phyloP scores from a whole-genome alignment of 92 coral and sea anemone species.

The Epizoanthus illoricatus region DNA sequence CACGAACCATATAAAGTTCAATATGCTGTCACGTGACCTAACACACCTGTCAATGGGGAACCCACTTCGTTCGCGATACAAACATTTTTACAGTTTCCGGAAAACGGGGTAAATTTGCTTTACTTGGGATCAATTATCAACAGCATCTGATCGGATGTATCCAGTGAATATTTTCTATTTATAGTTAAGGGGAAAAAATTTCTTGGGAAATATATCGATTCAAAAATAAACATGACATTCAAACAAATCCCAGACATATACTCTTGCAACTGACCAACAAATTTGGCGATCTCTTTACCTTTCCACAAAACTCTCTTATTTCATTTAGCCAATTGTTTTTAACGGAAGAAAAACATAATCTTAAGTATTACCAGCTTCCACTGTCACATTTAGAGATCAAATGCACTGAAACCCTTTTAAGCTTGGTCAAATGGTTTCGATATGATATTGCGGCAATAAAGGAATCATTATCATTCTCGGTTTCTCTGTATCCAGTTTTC shows the following conservation, averaged over 20 bases:
- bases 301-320: background rate
- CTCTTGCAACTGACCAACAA: background rate
- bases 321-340: constrained; percentile 3
- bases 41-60: constrained; percentile 18
- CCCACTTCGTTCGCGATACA: constrained; percentile 12
- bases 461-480: too few relatives aligned
- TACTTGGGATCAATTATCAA: background rate
- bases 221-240: background rate
- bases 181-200: background rate
- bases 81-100: constrained; percentile 28
- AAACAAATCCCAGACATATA: background rate
- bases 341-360: background rate
- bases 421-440: background rate
- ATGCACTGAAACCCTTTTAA: background rate
- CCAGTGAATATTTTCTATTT: background rate
- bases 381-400: background rate
- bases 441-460: background rate
- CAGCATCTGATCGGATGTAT: background rate
- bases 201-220: background rate
- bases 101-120: constrained; percentile 9
- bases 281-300: background rate
- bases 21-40: constrained; percentile 20
- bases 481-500: background rate
- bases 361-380: background rate
- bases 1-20: background rate